phyloP scores from a whole-genome alignment of 1,140 invertebrate species.

The Drosophila tsacasi region DNA sequence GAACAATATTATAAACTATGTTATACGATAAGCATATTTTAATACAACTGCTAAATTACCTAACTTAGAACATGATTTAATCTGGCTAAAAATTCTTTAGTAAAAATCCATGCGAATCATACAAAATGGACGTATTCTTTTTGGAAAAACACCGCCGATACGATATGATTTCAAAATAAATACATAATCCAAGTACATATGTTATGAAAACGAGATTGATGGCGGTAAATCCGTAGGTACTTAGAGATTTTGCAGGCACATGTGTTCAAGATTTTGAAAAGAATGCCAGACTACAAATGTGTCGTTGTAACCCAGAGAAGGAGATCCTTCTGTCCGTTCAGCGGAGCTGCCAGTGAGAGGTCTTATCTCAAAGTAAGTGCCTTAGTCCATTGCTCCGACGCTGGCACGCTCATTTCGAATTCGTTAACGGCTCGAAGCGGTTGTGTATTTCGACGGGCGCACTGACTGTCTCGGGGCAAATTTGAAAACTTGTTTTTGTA shows the following conservation, averaged over 20 bases:
- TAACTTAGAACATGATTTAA: neutral
- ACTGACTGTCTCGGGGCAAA: constrained; percentile 20
- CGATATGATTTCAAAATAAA: neutral
- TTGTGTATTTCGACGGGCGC: constrained; percentile 46
- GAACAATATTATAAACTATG: neutral
- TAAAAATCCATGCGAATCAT: neutral
- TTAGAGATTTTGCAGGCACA: neutral
- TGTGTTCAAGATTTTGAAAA: neutral
- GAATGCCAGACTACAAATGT: neutral
- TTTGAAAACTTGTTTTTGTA: constrained; percentile 42
- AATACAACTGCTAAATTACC: neutral
- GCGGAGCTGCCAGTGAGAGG: neutral
- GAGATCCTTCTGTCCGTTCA: constrained; percentile 34
- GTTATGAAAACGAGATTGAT: neutral
- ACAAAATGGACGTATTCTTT: neutral
- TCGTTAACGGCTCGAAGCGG: constrained; percentile 58
- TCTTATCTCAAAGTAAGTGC: constrained; percentile 39
- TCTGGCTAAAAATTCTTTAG: neutral
- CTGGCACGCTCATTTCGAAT: constrained; percentile 61
- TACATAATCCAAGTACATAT: neutral
- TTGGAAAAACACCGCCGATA: neutral
- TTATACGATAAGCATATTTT: no score
- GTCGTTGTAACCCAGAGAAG: neutral
- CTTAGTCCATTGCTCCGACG: constrained; percentile 31
- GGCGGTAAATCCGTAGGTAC: neutral